phyloP scores from a whole-genome alignment of 2,888 invertebrate genomes.

The Gastracanthus pulcherrimus region DNA sequence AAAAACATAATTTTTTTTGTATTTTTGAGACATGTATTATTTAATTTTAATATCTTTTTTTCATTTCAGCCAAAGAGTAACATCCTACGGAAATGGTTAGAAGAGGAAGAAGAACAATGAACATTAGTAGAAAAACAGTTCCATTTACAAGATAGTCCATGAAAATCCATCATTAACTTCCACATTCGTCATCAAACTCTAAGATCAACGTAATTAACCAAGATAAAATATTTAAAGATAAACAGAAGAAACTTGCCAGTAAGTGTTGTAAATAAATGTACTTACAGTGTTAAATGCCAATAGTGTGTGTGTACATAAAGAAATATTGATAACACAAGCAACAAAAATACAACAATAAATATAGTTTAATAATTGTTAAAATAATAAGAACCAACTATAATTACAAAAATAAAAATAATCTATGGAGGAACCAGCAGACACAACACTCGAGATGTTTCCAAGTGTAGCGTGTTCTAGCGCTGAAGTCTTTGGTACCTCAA shows the following conservation, averaged over 20 bases:
- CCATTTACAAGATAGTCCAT: conserved; percentile 54
- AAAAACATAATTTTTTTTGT: no score
- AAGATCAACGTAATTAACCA: conserved; percentile 57
- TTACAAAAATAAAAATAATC: conserved; percentile 23
- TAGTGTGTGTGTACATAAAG: conserved; percentile 74
- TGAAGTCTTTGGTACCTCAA: conserved; percentile 43
- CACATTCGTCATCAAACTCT: conserved; percentile 31
- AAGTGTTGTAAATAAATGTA: conserved; percentile 78
- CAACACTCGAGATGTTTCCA: conserved; percentile 26
- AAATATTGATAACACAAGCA: conserved; percentile 57
- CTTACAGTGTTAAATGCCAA: conserved; percentile 76
- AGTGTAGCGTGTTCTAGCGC: conserved; percentile 52
- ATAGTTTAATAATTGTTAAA: conserved; percentile 55
- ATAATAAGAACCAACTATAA: conserved; percentile 49
- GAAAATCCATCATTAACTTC: conserved; percentile 43
- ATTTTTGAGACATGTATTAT: no score
- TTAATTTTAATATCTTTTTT: conserved; percentile 14
- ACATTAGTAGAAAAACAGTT: conserved; percentile 56
- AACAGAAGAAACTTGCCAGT: conserved; percentile 68
- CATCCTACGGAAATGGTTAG: conserved; percentile 72
- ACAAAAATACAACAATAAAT: conserved; percentile 50
- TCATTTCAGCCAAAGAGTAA: conserved; percentile 71
- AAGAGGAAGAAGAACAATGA: conserved; percentile 61
- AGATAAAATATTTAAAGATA: conserved; percentile 52
- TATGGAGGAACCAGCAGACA: conserved; percentile 7